These are phyloP conservation scores for Rhynchomys soricoides DNA, from an alignment of 2,113 vertebrate species.

Conservation along the genomic window DNA sequence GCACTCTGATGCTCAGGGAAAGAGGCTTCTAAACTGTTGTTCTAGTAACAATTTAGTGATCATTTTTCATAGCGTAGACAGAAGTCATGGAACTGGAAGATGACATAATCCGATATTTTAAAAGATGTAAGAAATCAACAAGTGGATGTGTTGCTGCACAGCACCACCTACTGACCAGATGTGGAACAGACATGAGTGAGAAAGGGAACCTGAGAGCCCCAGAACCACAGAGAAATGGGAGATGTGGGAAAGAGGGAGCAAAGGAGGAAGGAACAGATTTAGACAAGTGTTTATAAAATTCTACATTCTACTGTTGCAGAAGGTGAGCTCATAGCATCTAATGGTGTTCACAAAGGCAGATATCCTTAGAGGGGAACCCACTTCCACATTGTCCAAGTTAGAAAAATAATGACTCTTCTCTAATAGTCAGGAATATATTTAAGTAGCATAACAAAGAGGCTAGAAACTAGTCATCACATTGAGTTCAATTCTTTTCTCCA, in stretches of 20 bases:
- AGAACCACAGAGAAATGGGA: not conserved
- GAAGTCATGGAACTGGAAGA: constrained; percentile 56
- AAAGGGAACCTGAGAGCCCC: accelerated
- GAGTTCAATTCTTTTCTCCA: not conserved
- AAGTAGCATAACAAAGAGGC: not conserved
- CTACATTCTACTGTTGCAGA: not conserved
- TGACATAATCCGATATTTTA: constrained; percentile 64
- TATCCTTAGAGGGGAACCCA: constrained; percentile 12
- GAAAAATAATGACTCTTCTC: not conserved
- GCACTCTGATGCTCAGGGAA: not conserved
- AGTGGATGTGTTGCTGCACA: constrained; percentile 80
- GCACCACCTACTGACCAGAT: constrained; percentile 85
- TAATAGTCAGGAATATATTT: not conserved
- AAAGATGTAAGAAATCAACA: not conserved
- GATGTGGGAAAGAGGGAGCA: too few relatives aligned
- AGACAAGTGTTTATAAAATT: not conserved
- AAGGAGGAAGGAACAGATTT: not conserved
- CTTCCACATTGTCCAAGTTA: not conserved
- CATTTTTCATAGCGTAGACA: constrained; percentile 45
- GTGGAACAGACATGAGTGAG: not conserved
- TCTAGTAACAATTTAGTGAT: constrained; percentile 64
- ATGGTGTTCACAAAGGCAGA: not conserved
- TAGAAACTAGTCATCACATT: not conserved
- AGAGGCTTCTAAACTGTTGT: constrained; percentile 34
- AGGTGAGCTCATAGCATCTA: not conserved